These are phyloP conservation scores for Pholis gunnellus DNA, from an alignment of 2,113 vertebrate species.

Conservation along the genomic window DNA sequence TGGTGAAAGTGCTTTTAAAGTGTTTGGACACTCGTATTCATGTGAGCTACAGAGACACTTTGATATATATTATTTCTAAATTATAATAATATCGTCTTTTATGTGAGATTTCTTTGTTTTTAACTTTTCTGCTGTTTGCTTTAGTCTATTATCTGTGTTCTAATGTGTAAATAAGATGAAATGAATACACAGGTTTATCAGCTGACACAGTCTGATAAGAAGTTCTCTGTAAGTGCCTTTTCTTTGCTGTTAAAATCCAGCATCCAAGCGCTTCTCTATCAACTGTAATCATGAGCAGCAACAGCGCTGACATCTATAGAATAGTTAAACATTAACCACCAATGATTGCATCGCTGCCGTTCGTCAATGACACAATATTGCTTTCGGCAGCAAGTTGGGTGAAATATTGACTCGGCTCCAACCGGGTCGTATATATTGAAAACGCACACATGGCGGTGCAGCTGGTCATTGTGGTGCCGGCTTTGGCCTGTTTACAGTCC, in stretches of 20 bases:
- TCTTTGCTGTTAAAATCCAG: conserved; percentile 26
- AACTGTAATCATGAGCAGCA: conserved; percentile 7
- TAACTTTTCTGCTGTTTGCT: too few relatives aligned
- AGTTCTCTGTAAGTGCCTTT: not conserved
- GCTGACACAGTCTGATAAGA: conserved; percentile 2
- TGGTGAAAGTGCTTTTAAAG: too few relatives aligned
- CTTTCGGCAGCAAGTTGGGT: not conserved
- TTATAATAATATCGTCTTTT: not conserved
- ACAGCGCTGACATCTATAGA: not conserved
- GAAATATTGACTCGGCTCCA: not conserved
- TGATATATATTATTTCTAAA: too few relatives aligned
- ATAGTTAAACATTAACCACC: not conserved
- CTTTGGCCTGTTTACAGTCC: conserved; percentile 55
- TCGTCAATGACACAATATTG: conserved; percentile 1
- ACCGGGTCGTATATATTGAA: conserved; percentile 10
- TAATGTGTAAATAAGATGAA: not conserved
- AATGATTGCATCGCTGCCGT: not conserved
- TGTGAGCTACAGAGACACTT: too few relatives aligned
- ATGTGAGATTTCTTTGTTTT: not conserved
- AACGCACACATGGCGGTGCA: conserved; percentile 34
- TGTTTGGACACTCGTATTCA: too few relatives aligned
- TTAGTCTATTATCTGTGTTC: not conserved
- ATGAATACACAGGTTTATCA: not conserved
- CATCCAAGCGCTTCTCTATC: not conserved
- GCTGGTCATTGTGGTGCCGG: conserved; percentile 33